Percentiles rank a stretch among this genome's conserved stretches.
Conservation (phyloP, 2,888 invertebrate species). For the Conus canariensis region DNA sequence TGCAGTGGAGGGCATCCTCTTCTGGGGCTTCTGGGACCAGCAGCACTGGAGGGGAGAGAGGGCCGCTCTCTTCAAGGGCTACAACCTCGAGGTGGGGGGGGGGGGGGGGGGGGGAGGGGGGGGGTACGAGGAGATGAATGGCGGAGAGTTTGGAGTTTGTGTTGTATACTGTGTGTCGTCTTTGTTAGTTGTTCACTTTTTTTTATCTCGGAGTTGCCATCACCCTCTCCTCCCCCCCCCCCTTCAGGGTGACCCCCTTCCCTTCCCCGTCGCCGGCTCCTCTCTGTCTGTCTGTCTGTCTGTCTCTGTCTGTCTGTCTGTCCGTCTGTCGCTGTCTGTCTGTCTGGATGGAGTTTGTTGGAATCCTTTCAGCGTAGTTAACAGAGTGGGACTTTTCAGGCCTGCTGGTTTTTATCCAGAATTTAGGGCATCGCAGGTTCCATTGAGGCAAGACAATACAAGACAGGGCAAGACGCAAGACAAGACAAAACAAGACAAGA, state of each 20-base stretch:
- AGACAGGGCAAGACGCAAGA: no score
- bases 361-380: no score
- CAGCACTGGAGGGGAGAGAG: constrained; percentile 40
- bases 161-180: no score
- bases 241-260: not conserved
- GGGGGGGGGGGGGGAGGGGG: not conserved
- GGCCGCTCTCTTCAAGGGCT: constrained; percentile 46
- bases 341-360: no score
- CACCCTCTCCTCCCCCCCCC: no score
- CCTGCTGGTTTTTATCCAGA: no score
- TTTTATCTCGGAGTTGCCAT: no score
- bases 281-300: not conserved
- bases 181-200: not conserved
- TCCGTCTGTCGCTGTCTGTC: not conserved
- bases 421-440: no score
- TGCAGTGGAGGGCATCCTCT: constrained; percentile 46
- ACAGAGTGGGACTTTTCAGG: no score
- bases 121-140: not conserved
- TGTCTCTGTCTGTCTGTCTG: not conserved
- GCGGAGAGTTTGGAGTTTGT: not conserved
- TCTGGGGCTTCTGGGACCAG: constrained; percentile 53
- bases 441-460: no score
- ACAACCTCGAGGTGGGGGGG: constrained; percentile 41
- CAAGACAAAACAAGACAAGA: no score
- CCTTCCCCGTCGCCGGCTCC: not conserved